Base-by-base conservation (phyloP, 2,888 invertebrate species). In the Axea sp. region DNA sequence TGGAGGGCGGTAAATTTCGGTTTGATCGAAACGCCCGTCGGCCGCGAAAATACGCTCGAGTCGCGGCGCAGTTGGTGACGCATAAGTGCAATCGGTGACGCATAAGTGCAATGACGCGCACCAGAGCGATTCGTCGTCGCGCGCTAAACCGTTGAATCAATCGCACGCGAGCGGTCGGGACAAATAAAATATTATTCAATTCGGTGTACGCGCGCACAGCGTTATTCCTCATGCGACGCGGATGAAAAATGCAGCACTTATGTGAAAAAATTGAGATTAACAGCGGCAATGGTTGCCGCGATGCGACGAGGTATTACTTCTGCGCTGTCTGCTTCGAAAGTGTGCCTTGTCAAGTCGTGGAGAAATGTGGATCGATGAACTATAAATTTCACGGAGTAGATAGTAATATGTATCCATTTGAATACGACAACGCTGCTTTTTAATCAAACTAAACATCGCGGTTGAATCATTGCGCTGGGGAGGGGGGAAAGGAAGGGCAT, bases 361-460 rank as follows among this genome's bases (percentile, higher is more conserved):
- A 73, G 73, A 75, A 77, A 75, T 68, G 73, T 68, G 71, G 67
- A 75, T 75, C 67, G 75, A 73, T 73, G 74, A 72, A 35, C 57
- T 65, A 69, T 76, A 74, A 74, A 76, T 76, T 73, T 55, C 57
- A 11, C 33, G 19, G 22, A 57, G 72, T 57, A 69, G 69, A 74
- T 74, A 59, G 76, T 67, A 68, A 72, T 72, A 45, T 72, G 60
- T 74, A 57, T 30, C 55, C 51, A 53, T 68, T 49, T 28, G n/a
- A 31, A 22, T 35, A 31, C 33, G 47, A 11, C 33, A 45, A 26
- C 12, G 43, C 26, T 55, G 30, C 59, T 67, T 53, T 73, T 57
- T 41, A 49, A 53, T 22, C 53, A 51, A 65, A 47, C 67, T 37
- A 73, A 73, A 73, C 73, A 67, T 67, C 60, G 51, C n/a, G n/a